Evolutionary conservation across 2,888 invertebrate species (phyloP).

Genomic region (Diadromus collaris): DNA sequence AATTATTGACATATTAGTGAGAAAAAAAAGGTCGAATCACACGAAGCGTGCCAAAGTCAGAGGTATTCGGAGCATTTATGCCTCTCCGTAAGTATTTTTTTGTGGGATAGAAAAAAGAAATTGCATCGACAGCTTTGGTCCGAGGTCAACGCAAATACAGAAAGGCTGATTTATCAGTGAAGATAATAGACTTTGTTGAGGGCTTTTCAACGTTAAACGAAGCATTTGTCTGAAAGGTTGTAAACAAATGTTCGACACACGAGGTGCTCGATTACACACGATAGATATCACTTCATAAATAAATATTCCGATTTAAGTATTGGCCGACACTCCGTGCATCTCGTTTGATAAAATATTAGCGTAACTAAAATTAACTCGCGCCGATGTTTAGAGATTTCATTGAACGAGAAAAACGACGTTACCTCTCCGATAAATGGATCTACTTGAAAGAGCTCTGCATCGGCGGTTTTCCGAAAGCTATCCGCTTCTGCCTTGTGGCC

Average conservation of each 20-base stretch:
- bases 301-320: constrained; percentile 54
- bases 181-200: not conserved
- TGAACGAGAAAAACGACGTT: constrained; percentile 63
- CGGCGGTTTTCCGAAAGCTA: constrained; percentile 67
- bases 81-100: no score
- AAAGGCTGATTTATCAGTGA: not conserved
- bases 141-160: not conserved
- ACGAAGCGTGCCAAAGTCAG: no score
- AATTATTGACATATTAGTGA: not conserved
- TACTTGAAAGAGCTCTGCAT: constrained; percentile 67
- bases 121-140: not conserved
- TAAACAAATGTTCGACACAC: constrained; percentile 63
- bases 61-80: no score
- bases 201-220: constrained; percentile 12
- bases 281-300: constrained; percentile 20
- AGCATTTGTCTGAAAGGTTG: constrained; percentile 31
- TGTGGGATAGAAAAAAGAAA: constrained; percentile 22
- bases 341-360: constrained; percentile 38
- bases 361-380: constrained; percentile 45
- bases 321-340: constrained; percentile 32
- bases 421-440: constrained; percentile 71
- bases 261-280: constrained; percentile 40
- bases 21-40: not conserved
- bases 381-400: constrained; percentile 73
- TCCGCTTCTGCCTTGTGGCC: constrained; percentile 32